Evolutionary conservation across 2,888 invertebrate species (phyloP).

Genomic region (Calameuta idolon): DNA sequence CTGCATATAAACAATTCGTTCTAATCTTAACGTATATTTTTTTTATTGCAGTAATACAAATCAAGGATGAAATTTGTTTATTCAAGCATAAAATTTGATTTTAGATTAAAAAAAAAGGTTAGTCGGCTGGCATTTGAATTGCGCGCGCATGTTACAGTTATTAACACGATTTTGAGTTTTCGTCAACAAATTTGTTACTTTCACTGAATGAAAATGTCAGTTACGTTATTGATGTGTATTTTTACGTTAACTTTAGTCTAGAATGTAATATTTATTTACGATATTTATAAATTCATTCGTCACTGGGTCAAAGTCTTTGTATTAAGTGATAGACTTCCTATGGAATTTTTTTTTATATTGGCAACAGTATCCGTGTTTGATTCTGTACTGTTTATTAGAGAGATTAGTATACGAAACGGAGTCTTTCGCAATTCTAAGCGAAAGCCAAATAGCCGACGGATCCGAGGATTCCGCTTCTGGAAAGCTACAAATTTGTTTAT

Average conservation of each 20-base stretch:
- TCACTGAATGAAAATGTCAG: not conserved
- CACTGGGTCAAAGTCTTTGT: not conserved
- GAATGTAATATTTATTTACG: not conserved
- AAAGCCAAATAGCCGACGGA: not conserved
- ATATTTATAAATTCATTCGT: no score
- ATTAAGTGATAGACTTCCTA: not conserved
- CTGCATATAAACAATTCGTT: not conserved
- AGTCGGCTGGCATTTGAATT: not conserved
- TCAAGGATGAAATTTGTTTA: not conserved
- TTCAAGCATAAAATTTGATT: not conserved
- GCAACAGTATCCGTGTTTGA: not conserved
- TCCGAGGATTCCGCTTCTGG: not conserved
- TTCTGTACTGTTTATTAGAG: not conserved
- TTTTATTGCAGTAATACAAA: not conserved
- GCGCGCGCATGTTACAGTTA: not conserved
- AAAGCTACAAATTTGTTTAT: not conserved
- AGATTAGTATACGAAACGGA: not conserved
- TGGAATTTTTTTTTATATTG: not conserved
- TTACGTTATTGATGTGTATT: not conserved
- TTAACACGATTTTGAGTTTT: not conserved
- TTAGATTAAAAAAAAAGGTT: not conserved
- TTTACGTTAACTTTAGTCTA: not conserved
- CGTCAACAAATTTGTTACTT: not conserved
- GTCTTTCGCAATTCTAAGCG: not conserved
- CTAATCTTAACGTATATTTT: not conserved